Evolutionary conservation across 2,797 vertebrate genomes (phyloP).

Genomic region (Melanotaenia nigrans): DNA sequence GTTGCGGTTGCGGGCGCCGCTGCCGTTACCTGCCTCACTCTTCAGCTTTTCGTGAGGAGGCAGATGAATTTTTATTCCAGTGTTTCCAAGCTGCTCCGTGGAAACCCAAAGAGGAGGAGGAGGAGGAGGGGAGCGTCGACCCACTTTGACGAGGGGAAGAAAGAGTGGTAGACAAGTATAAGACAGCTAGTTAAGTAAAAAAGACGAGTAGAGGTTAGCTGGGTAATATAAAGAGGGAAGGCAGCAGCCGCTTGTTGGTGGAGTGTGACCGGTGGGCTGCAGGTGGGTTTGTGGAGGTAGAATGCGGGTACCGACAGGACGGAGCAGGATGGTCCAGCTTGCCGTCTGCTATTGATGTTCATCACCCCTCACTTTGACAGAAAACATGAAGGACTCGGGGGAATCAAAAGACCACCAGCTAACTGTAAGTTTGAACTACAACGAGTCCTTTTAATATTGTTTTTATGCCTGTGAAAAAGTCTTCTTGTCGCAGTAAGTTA

Average conservation of each 20-base stretch:
- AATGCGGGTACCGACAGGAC: conserved; percentile 38
- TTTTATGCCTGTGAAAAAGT: no score
- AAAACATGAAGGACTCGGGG: conserved; percentile 87
- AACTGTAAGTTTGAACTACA: conserved; percentile 79
- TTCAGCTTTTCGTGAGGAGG: neutral
- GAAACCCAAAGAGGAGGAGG: conserved; percentile 7
- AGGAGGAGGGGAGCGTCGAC: conserved; percentile 11
- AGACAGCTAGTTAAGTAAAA: neutral
- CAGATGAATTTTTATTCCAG: neutral
- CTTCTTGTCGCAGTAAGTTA: neutral
- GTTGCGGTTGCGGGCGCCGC: conserved; percentile 33
- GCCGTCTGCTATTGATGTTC: conserved; percentile 39
- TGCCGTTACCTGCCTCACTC: conserved; percentile 2
- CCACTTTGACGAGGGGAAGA: conserved; percentile 5
- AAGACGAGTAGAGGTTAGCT: neutral
- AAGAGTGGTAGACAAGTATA: neutral
- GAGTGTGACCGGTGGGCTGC: neutral
- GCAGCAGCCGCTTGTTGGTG: neutral
- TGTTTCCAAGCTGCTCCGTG: conserved; percentile 17
- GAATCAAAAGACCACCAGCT: conserved; percentile 90
- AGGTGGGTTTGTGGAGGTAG: conserved; percentile 19
- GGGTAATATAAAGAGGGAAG: neutral
- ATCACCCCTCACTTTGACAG: neutral
- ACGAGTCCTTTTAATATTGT: neutral
- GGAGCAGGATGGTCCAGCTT: conserved; percentile 36